Evolutionary conservation across 2,797 vertebrate genomes (phyloP).

Genomic region (Falco columbarius): DNA sequence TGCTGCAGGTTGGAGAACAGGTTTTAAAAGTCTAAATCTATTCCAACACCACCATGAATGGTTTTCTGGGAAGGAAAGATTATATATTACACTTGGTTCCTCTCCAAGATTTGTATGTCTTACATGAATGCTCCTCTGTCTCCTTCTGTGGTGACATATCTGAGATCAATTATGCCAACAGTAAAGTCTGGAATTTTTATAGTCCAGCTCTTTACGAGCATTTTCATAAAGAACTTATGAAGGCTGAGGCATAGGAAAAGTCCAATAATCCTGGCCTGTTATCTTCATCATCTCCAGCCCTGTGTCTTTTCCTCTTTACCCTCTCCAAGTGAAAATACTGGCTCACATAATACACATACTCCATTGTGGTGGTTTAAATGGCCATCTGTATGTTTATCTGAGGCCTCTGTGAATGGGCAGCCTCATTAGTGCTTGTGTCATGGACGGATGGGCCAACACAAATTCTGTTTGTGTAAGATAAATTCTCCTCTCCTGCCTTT

Average conservation of each 20-base stretch:
- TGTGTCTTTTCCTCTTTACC: constrained; percentile 39
- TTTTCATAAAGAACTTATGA: constrained; percentile 47
- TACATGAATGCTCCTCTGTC: constrained; percentile 60
- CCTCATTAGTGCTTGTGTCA: constrained; percentile 54
- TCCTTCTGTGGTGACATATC: constrained; percentile 62
- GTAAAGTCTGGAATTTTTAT: constrained; percentile 66
- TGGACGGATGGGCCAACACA: constrained; percentile 28
- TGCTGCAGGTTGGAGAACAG: background rate
- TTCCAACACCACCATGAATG: constrained; percentile 3
- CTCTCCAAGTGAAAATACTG: constrained; percentile 34
- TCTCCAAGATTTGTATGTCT: constrained; percentile 51
- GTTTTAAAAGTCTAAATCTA: constrained; percentile 12
- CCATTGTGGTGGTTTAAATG: constrained; percentile 40
- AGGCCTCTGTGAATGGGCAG: background rate
- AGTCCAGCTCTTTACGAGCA: constrained; percentile 24
- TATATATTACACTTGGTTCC: constrained; percentile 41
- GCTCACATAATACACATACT: constrained; percentile 12
- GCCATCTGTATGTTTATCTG: constrained; percentile 48
- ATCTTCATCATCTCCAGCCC: constrained; percentile 58
- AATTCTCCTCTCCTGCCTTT: constrained; percentile 23
- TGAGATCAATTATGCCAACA: constrained; percentile 63
- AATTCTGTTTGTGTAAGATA: constrained; percentile 54
- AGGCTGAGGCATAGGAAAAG: constrained; percentile 55
- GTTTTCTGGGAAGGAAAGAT: constrained; percentile 52
- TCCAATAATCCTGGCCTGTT: constrained; percentile 49